These are phyloP conservation scores for Mesitornis unicolor DNA, from an alignment of 2,113 vertebrate genomes.

Conservation along the genomic window DNA sequence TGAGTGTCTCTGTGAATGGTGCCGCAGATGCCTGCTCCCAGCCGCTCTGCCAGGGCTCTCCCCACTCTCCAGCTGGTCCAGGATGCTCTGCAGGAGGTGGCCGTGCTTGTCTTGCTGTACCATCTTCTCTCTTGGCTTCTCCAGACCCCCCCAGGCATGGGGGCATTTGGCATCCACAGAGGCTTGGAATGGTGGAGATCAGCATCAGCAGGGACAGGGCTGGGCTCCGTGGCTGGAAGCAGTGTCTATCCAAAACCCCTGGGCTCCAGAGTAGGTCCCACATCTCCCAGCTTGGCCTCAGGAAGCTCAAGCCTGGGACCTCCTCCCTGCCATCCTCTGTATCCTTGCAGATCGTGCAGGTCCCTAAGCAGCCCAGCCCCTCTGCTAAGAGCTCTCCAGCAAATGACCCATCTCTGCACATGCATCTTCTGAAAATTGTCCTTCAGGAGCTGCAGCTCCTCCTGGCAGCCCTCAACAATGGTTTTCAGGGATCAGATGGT, in stretches of 20 bases:
- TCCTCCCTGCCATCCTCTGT: background rate
- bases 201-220: background rate
- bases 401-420: background rate
- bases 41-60: background rate
- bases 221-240: background rate
- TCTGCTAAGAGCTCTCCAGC: background rate
- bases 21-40: accelerated
- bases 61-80: background rate
- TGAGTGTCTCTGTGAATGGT: background rate
- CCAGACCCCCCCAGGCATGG: background rate
- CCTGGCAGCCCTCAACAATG: background rate
- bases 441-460: constrained; percentile 49
- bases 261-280: background rate
- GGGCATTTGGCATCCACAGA: accelerated
- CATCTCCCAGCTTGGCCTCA: background rate
- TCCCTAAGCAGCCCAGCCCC: background rate
- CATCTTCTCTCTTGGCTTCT: background rate
- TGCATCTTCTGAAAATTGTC: background rate
- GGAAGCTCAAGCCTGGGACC: background rate
- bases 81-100: background rate
- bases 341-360: accelerated
- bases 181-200: background rate
- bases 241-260: background rate
- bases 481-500: background rate
- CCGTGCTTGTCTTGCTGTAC: background rate